A percentile compares a stretch with the other conserved stretches of the same genome.
phyloP scores from a whole-genome alignment of 2,888 invertebrate species.

The Himalopsyche tibetana region DNA sequence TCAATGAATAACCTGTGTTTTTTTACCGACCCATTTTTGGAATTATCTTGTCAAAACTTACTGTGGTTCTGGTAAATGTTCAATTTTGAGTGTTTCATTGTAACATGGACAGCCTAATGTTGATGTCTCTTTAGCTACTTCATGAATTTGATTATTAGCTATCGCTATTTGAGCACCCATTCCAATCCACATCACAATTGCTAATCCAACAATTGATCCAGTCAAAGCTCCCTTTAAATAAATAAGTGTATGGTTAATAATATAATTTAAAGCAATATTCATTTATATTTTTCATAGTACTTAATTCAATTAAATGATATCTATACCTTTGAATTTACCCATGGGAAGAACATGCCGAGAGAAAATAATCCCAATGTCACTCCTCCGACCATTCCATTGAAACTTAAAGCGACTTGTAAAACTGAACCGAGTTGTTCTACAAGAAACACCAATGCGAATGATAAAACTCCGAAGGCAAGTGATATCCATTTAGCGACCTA shows the following conservation, averaged over 20 bases:
- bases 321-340: constrained; percentile 86
- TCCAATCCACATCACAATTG: constrained; percentile 80
- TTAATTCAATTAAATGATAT: background rate
- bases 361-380: constrained; percentile 91
- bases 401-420: constrained; percentile 90
- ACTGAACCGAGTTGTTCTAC: constrained; percentile 92
- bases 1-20: background rate
- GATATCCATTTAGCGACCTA: constrained; percentile 80
- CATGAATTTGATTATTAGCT: constrained; percentile 71
- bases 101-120: constrained; percentile 76
- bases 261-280: background rate
- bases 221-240: constrained; percentile 80
- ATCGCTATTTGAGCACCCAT: constrained; percentile 82
- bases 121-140: constrained; percentile 74
- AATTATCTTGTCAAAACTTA: background rate
- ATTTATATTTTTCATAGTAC: background rate
- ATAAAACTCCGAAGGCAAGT: constrained; percentile 83
- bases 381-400: constrained; percentile 93
- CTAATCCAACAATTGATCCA: constrained; percentile 79
- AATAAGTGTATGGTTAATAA: background rate
- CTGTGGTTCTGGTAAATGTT: background rate
- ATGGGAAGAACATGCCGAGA: constrained; percentile 92
- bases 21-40: background rate
- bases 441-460: constrained; percentile 89
- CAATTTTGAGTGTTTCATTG: constrained; percentile 69